Evolutionary conservation across 2,797 vertebrate species (phyloP).

Genomic region (Gymnothorax reevesii): DNA sequence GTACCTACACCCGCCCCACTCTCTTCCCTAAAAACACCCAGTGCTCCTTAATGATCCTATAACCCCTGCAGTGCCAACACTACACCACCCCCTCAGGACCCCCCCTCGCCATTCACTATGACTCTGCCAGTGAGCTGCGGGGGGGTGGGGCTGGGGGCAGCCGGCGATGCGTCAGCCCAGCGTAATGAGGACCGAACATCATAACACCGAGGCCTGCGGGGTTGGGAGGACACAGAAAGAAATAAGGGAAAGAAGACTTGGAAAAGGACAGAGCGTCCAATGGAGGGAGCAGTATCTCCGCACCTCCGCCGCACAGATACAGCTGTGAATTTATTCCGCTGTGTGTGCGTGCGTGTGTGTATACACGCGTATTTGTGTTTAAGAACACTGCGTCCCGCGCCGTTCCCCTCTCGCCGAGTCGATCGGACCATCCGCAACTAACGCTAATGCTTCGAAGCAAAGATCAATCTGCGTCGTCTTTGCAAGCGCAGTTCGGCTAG

Average conservation of each 20-base stretch:
- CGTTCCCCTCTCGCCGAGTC: background rate
- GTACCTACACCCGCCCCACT: slow-evolving; percentile 42
- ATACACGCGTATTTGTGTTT: background rate
- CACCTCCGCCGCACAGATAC: background rate
- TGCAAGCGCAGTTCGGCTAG: background rate
- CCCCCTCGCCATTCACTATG: background rate
- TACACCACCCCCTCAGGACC: slow-evolving; percentile 26
- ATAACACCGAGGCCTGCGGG: background rate
- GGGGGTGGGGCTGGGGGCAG: slow-evolving; percentile 19
- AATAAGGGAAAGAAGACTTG: slow-evolving; percentile 2
- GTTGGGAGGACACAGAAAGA: background rate
- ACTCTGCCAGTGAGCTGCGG: slow-evolving; percentile 13
- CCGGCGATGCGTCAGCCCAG: background rate
- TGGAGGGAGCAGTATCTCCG: background rate
- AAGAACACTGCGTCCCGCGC: background rate
- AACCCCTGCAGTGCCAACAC: background rate
- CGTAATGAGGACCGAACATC: background rate
- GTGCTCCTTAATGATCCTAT: background rate
- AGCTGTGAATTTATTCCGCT: background rate
- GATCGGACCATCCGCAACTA: background rate
- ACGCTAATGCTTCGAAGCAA: background rate
- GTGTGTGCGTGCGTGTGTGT: slow-evolving; percentile 11
- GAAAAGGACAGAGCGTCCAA: background rate
- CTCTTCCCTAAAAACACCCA: slow-evolving; percentile 44
- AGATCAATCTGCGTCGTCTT: background rate